Percentiles rank a stretch among this genome's conserved stretches.
These are phyloP conservation scores for Cossypha caffra DNA, from an alignment of 2,797 vertebrate genomes.

Conservation along the genomic window DNA sequence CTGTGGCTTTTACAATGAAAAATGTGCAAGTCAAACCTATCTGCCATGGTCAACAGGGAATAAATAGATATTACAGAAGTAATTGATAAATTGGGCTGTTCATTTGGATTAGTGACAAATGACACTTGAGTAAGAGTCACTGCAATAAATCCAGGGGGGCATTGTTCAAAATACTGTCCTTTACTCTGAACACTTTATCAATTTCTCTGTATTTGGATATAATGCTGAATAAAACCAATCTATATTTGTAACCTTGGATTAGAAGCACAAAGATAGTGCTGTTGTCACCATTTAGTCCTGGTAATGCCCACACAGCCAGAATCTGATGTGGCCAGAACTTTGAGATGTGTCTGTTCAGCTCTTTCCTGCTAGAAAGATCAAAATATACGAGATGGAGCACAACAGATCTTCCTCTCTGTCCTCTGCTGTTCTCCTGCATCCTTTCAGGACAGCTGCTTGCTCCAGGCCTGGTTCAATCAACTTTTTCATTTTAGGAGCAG, in stretches of 20 bases:
- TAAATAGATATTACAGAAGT: not conserved
- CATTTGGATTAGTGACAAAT: not conserved
- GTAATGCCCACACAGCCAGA: not conserved
- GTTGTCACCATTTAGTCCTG: not conserved
- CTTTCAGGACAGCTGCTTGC: not conserved
- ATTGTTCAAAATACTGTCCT: not conserved
- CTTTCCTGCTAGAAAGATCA: not conserved
- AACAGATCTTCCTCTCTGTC: not conserved
- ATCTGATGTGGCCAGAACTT: not conserved
- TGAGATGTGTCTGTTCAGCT: not conserved
- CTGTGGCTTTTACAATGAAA: not conserved
- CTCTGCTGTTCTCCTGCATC: not conserved
- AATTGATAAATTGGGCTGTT: not conserved
- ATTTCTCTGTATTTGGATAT: not conserved
- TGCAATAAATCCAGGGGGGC: not conserved
- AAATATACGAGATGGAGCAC: not conserved
- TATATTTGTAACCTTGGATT: not conserved
- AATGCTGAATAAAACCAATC: not conserved
- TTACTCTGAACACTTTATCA: not conserved
- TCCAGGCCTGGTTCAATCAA: not conserved
- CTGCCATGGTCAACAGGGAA: not conserved
- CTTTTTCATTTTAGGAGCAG: not conserved
- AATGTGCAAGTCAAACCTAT: not conserved
- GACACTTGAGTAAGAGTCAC: not conserved
- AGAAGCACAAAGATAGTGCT: not conserved